phyloP scores from a whole-genome alignment of 2,113 vertebrate species.

The Illadopsis cleaveri region DNA sequence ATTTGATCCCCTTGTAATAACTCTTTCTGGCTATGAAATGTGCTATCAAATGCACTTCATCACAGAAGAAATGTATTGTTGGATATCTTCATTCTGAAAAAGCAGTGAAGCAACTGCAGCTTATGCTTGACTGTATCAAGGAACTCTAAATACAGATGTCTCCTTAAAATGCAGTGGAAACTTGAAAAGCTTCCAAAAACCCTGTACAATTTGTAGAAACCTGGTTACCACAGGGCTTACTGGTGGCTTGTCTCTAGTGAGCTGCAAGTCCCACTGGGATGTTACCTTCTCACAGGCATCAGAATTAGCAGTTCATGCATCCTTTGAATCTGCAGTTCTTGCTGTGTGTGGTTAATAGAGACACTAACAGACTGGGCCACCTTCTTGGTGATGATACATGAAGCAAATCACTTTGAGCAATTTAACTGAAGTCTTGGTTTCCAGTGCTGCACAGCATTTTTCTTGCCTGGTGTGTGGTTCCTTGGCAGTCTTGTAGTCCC shows the following conservation, averaged over 20 bases:
- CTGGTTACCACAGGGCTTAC: fast-evolving
- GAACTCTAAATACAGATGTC: neutral
- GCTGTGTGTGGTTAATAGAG: neutral
- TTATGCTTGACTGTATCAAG: neutral
- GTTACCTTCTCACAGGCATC: neutral
- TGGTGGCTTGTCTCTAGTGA: neutral
- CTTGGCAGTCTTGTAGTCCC: neutral
- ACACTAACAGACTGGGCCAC: no score
- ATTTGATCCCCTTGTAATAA: neutral
- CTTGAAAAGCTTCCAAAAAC: neutral
- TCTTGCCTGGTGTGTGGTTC: neutral
- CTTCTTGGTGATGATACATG: neutral
- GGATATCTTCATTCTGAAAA: neutral
- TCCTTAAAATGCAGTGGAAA: neutral
- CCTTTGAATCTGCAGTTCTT: neutral
- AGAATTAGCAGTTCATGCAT: neutral
- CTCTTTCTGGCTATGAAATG: neutral
- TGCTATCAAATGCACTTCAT: neutral
- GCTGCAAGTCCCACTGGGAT: no score
- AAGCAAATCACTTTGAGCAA: neutral
- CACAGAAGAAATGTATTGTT: neutral
- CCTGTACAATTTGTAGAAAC: neutral
- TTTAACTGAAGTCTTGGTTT: neutral
- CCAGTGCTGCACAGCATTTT: fast-evolving
- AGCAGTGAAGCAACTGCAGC: neutral